Base-by-base conservation (phyloP, 2,888 invertebrate species). In the Epicampocera succincta region DNA sequence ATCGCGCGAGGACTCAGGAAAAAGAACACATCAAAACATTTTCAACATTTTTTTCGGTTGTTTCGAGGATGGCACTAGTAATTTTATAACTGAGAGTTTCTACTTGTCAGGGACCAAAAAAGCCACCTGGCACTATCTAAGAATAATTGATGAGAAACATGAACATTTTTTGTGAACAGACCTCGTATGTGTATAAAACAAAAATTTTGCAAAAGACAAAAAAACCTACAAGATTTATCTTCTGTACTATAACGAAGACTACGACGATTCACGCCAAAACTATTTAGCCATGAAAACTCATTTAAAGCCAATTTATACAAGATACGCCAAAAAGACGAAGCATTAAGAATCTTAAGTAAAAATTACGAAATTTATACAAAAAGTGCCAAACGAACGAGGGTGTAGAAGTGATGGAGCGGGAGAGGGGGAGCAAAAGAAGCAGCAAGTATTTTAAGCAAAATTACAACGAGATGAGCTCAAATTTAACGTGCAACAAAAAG, bases 251-350 rank as follows among this genome's bases (percentile, higher is more conserved):
- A 63, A 12, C 44, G 52, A 42, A 38, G 8, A 33, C 3, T 33
- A 46, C 21, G 15, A 61, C 19, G 38, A 61, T 46, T 54, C 13
- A 40, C 40, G 54, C 33, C 56, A 69, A 61, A 61, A 13, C n/a
- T 54, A 54, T 68, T 48, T 61, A 63, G 61, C 76, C 61, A 52
- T 15, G 52, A 15, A 63, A 52, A 54, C 60, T 54, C 44, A 76
- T 76, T 76, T 76, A 61, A 69, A 46, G 21, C 68, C 54, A 76
- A 76, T 69, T 76, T 76, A 38, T 61, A 69, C 38, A 12, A 69
- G 46, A 46, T 46, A 50, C 33, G 33, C n/a, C 15, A 17, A 40
- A 6, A 61, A 54, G 52, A 19, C 13, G 15, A 63, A 25, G 60
- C 69, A 61, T 54, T 61, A 61, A 54, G 46, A 61, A 76, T 54